Evolutionary conservation across 2,113 vertebrate species (phyloP).

Genomic region (Mobula hypostoma): DNA sequence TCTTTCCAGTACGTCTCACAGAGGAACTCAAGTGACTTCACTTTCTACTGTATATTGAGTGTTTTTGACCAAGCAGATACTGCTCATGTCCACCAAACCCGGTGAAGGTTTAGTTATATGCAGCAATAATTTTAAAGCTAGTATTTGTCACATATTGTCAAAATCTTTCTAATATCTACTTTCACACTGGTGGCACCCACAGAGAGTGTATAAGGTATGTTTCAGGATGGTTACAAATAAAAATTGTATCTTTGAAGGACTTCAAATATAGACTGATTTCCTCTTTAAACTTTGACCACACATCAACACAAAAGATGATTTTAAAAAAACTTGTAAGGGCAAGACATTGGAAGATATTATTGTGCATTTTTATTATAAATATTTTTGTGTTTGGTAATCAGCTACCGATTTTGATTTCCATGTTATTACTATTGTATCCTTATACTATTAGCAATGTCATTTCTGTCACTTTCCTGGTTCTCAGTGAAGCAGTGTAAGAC

Average conservation of each 20-base stretch:
- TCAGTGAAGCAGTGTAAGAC: background rate
- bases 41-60: background rate
- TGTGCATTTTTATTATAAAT: background rate
- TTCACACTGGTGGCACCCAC: background rate
- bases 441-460: background rate
- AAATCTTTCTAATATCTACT: background rate
- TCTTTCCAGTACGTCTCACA: background rate
- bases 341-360: background rate
- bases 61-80: background rate
- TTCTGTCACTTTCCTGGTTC: background rate
- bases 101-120: background rate
- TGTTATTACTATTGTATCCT: background rate
- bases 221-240: background rate
- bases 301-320: background rate
- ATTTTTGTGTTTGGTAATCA: background rate
- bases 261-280: background rate
- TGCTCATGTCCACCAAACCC: background rate
- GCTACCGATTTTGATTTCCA: background rate
- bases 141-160: background rate
- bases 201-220: too few species aligned
- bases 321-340: background rate
- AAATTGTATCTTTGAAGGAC: background rate
- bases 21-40: background rate
- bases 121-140: background rate
- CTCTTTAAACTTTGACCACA: background rate